Evolutionary conservation across 1,140 invertebrate genomes (phyloP).

Genomic region (Solen grandis): DNA sequence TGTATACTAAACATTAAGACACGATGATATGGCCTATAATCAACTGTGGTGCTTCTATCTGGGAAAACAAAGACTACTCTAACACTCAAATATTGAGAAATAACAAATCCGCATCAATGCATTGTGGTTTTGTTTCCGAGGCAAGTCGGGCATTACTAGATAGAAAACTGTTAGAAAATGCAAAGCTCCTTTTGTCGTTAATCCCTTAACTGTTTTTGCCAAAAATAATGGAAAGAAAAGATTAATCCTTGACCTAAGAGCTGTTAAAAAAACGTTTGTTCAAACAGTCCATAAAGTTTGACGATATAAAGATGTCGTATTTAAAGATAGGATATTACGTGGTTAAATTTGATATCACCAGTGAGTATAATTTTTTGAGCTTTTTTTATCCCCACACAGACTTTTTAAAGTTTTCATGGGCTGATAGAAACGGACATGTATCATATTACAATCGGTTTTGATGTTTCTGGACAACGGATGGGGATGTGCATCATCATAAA

Average conservation of each 20-base stretch:
- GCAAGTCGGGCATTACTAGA: too few relatives aligned
- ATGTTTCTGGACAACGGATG: slow-evolving; percentile 35
- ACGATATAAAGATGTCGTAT: slow-evolving; percentile 17
- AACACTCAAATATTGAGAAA: background rate
- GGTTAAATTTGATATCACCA: slow-evolving; percentile 37
- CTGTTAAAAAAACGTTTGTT: slow-evolving; percentile 23
- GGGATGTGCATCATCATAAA: too few relatives aligned
- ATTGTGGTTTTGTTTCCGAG: background rate
- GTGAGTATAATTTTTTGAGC: slow-evolving; percentile 43
- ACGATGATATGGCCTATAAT: too few relatives aligned
- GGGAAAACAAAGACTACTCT: too few relatives aligned
- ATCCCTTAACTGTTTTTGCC: background rate
- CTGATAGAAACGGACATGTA: background rate
- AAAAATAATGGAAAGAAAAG: background rate
- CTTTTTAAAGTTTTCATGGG: slow-evolving; percentile 45
- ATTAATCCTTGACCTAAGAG: slow-evolving; percentile 8
- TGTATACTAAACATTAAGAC: too few relatives aligned
- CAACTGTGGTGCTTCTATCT: too few relatives aligned
- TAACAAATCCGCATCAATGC: background rate
- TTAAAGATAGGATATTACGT: background rate
- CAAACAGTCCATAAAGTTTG: slow-evolving; percentile 23
- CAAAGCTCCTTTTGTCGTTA: background rate
- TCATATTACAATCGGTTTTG: slow-evolving; percentile 15
- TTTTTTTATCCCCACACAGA: slow-evolving; percentile 13
- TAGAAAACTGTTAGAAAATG: background rate